These are phyloP conservation scores for Orthonevra nobilis DNA, from an alignment of 2,888 invertebrate species.

Conservation along the genomic window DNA sequence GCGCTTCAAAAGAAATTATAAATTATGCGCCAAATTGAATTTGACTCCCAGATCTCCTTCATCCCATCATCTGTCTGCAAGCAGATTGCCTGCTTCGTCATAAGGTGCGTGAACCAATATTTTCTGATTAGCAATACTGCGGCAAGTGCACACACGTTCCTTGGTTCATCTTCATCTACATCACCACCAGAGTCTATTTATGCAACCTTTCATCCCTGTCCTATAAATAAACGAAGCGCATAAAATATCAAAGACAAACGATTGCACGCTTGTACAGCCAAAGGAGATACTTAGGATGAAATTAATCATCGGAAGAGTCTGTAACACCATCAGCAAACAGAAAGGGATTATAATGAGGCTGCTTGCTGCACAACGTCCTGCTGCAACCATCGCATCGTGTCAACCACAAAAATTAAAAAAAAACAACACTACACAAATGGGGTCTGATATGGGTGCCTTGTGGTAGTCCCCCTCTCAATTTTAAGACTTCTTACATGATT, in stretches of 20 bases:
- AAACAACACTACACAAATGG: conserved; percentile 9
- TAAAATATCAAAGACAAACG: conserved; percentile 69
- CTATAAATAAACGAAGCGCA: conserved; percentile 56
- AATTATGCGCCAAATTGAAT: conserved; percentile 69
- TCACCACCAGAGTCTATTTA: conserved; percentile 34
- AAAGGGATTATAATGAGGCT: no score
- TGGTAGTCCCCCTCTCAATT: conserved; percentile 10
- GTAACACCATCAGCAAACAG: no score
- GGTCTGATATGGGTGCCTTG: conserved; percentile 46
- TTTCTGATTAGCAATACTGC: conserved; percentile 64
- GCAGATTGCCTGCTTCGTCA: conserved; percentile 7
- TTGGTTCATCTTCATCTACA: background rate
- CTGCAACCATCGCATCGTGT: conserved; percentile 57
- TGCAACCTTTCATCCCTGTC: conserved; percentile 28
- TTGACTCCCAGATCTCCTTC: conserved; percentile 45
- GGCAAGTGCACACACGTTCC: conserved; percentile 41
- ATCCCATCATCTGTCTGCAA: background rate
- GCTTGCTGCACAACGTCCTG: conserved; percentile 1
- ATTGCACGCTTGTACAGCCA: conserved; percentile 51
- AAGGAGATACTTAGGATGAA: conserved; percentile 69
- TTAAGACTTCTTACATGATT: conserved; percentile 48
- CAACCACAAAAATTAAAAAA: conserved; percentile 53
- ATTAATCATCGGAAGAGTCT: conserved; percentile 68
- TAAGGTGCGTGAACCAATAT: conserved; percentile 66
- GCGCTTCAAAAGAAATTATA: conserved; percentile 60